Conservation (phyloP, 2,113 vertebrate species). For the Porphyrio hochstetteri region DNA sequence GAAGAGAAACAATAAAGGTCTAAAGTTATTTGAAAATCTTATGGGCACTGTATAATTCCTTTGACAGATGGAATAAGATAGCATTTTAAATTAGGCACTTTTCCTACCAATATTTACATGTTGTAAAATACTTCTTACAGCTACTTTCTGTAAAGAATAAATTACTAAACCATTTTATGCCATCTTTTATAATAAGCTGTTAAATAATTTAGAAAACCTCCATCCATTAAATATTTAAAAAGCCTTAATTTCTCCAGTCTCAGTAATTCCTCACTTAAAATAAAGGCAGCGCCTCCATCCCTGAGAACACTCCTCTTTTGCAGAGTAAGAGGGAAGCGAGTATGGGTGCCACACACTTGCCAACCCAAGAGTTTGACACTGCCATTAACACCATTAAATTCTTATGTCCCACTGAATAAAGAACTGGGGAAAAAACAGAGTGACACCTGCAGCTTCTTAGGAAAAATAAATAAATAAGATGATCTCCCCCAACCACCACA, state of each 20-base stretch:
- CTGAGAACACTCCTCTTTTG: not conserved
- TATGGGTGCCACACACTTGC: rapidly evolving
- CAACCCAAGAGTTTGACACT: not conserved
- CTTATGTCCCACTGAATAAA: not conserved
- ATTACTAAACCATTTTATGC: constrained; percentile 45
- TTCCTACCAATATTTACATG: constrained; percentile 35
- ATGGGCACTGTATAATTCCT: not conserved
- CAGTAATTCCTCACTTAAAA: constrained; percentile 11
- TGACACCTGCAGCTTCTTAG: not conserved
- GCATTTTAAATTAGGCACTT: constrained; percentile 15
- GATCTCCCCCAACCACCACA: rapidly evolving
- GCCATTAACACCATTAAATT: not conserved
- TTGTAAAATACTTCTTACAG: constrained; percentile 49
- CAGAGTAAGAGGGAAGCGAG: not conserved
- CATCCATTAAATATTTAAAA: constrained; percentile 63
- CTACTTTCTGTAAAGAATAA: constrained; percentile 51
- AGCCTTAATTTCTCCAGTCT: constrained; percentile 56
- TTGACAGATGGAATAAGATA: not conserved
- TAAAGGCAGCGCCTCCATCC: not conserved
- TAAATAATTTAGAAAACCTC: constrained; percentile 61
- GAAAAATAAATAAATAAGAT: not conserved
- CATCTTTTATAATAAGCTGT: constrained; percentile 52
- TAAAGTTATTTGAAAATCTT: not conserved
- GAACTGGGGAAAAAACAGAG: not conserved
- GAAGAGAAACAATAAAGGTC: not conserved